Evolutionary conservation across 2,113 vertebrate species (phyloP).

Genomic region (Paedocypris sp.): DNA sequence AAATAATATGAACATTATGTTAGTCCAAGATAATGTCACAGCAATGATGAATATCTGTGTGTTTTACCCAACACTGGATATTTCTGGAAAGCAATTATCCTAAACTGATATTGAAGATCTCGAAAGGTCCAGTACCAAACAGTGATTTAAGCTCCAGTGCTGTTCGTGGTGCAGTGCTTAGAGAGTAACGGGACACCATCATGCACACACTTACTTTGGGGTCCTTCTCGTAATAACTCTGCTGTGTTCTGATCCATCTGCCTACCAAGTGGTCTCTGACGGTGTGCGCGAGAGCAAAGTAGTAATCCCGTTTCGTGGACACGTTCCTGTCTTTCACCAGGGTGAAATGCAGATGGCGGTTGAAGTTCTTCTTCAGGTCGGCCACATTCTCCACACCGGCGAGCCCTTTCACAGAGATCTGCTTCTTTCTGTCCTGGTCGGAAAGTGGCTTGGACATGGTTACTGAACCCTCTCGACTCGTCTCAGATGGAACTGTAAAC

Average conservation of each 20-base stretch:
- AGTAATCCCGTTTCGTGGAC: conserved; percentile 76
- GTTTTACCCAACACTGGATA: too few relatives aligned
- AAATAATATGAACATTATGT: too few relatives aligned
- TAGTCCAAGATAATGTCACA: too few relatives aligned
- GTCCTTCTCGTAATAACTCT: conserved; percentile 85
- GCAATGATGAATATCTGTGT: too few relatives aligned
- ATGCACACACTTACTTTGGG: conserved; percentile 69
- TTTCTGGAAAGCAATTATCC: too few relatives aligned
- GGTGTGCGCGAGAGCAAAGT: conserved; percentile 78
- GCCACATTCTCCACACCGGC: conserved; percentile 78
- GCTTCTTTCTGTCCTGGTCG: conserved; percentile 73
- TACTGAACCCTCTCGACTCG: conserved; percentile 22
- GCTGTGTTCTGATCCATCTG: conserved; percentile 86
- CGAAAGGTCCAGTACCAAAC: too few relatives aligned
- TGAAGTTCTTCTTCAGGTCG: conserved; percentile 77
- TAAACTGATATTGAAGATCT: too few relatives aligned
- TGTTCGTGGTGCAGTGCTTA: too few relatives aligned
- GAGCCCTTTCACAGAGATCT: conserved; percentile 81
- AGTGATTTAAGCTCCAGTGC: too few relatives aligned
- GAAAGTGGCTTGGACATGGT: conserved; percentile 75
- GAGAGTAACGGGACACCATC: too few relatives aligned
- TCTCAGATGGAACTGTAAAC: conserved; percentile 25
- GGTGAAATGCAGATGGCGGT: conserved; percentile 81
- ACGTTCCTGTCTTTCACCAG: conserved; percentile 87
- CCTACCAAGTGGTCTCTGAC: conserved; percentile 81